These are phyloP conservation scores for Oncorhynchus clarkii DNA, from an alignment of 2,113 vertebrate genomes.

Conservation along the genomic window DNA sequence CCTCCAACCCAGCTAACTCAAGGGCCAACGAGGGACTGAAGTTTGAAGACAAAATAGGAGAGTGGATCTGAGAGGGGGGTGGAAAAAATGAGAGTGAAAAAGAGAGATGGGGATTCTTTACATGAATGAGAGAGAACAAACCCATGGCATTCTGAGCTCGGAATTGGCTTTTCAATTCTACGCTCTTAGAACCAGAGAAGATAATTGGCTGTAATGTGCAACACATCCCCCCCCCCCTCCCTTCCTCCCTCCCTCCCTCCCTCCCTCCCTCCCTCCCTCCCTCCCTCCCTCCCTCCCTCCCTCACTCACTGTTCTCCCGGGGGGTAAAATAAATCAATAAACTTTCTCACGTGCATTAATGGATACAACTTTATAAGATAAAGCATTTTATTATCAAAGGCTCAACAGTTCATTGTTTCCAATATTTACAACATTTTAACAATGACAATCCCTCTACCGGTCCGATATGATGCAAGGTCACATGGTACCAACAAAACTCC, in stretches of 20 bases:
- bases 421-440: background rate
- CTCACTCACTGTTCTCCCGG: slow-evolving; percentile 35
- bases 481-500: background rate
- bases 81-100: slow-evolving; percentile 41
- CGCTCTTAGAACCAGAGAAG: slow-evolving; percentile 40
- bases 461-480: background rate
- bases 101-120: slow-evolving; percentile 27
- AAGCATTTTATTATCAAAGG: background rate
- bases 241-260: slow-evolving; percentile 47
- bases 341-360: slow-evolving; percentile 49
- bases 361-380: slow-evolving; percentile 33
- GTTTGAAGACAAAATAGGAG: slow-evolving; percentile 6
- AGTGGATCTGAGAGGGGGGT: slow-evolving; percentile 40
- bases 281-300: slow-evolving; percentile 32
- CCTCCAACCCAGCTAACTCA: background rate
- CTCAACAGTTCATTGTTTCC: background rate
- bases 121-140: slow-evolving; percentile 53
- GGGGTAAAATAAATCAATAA: slow-evolving; percentile 32
- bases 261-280: slow-evolving; percentile 37
- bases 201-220: slow-evolving; percentile 51
- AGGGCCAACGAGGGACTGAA: background rate
- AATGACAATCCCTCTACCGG: background rate
- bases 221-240: slow-evolving; percentile 48
- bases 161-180: slow-evolving; percentile 54
- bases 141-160: slow-evolving; percentile 50